Conservation (phyloP, 2,888 invertebrate genomes). For the Eumacrocentrus americanus region DNA sequence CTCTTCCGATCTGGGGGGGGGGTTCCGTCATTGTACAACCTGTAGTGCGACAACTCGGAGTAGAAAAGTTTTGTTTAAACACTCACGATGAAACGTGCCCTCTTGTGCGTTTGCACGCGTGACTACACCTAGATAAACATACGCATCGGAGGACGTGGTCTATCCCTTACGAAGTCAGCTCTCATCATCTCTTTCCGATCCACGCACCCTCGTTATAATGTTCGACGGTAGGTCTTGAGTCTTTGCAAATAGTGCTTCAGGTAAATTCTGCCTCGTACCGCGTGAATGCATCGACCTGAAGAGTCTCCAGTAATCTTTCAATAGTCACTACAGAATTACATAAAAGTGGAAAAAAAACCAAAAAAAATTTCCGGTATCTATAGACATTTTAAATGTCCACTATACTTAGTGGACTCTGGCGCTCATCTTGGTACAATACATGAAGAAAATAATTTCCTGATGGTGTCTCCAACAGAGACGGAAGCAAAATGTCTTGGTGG, state of each 20-base stretch:
- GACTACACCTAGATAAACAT: constrained; percentile 51
- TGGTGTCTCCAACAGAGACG: constrained; percentile 51
- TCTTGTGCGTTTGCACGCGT: constrained; percentile 45
- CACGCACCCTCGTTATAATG: no score
- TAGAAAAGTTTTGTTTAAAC: constrained; percentile 46
- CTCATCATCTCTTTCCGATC: constrained; percentile 4
- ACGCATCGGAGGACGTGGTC: not conserved
- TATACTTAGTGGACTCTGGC: not conserved
- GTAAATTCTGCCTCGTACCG: not conserved
- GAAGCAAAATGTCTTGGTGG: constrained; percentile 35
- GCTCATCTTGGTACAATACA: no score
- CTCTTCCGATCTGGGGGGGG: no score
- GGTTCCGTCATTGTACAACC: no score
- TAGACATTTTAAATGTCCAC: no score
- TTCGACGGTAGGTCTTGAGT: constrained; percentile 3
- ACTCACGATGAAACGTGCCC: constrained; percentile 43
- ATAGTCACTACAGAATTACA: not conserved
- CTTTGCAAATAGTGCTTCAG: constrained; percentile 49
- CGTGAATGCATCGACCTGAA: constrained; percentile 6
- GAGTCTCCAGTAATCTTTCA: not conserved
- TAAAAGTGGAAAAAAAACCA: no score
- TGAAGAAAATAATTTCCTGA: constrained; percentile 56
- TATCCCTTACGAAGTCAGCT: not conserved
- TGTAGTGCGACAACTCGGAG: constrained; percentile 23
- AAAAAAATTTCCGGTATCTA: no score